A percentile compares a stretch with the other conserved stretches of the same genome.
Evolutionary conservation across 2,113 vertebrate genomes (phyloP).

Genomic region (Mustelus asterias): DNA sequence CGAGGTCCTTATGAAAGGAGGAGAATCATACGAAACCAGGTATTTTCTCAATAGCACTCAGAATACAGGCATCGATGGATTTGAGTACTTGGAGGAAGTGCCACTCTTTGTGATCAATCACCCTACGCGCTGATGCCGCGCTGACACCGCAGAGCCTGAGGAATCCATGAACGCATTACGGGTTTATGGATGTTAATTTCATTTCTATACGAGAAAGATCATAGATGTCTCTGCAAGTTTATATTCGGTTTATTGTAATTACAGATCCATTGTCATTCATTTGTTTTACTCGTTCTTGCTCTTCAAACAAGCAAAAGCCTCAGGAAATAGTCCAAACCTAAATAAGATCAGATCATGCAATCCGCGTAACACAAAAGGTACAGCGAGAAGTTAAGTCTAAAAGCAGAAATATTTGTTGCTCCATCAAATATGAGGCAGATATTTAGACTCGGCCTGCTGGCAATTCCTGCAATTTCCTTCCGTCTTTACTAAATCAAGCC

Average conservation of each 20-base stretch:
- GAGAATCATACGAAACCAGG: neutral
- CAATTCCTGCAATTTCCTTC: neutral
- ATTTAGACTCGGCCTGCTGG: neutral
- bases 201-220: too few species aligned
- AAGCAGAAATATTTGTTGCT: neutral
- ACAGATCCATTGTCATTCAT: neutral
- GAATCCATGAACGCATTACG: neutral
- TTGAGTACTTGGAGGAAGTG: neutral
- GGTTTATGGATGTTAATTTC: neutral
- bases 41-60: neutral
- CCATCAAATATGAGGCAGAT: neutral
- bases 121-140: too few species aligned
- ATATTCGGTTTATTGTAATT: neutral
- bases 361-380: neutral
- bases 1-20: neutral
- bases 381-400: neutral
- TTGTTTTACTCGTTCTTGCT: neutral
- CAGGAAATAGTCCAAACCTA: neutral
- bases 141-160: neutral
- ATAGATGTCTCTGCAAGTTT: neutral
- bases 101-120: neutral
- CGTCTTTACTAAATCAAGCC: neutral
- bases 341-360: neutral
- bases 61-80: neutral
- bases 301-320: neutral